Evolutionary conservation across 35 echinoderm and acorn worm genomes (phyloP).

Genomic region (Heliocidaris erythrogramma): DNA sequence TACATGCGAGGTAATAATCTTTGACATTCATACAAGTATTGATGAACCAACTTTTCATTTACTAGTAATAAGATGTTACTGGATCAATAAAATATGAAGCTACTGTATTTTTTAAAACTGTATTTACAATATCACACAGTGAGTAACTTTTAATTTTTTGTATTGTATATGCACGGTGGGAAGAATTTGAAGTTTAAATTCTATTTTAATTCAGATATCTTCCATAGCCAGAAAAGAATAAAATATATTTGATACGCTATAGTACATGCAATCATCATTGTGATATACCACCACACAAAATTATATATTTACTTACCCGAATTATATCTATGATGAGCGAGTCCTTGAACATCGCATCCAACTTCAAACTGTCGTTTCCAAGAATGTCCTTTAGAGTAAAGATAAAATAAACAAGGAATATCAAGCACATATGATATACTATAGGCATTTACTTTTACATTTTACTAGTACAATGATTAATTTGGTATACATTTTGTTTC

Average conservation of each 20-base stretch:
- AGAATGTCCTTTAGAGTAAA: conserved; percentile 66
- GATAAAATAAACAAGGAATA: neutral
- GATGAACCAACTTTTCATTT: neutral
- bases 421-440: too few relatives aligned
- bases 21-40: neutral
- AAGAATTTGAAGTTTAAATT: neutral
- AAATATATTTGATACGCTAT: neutral
- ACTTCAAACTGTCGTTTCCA: conserved; percentile 77
- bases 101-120: too few relatives aligned
- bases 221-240: neutral
- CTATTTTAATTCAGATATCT: neutral
- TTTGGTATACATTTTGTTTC: too few relatives aligned
- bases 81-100: too few relatives aligned
- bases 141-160: too few relatives aligned
- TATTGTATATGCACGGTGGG: too few relatives aligned
- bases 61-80: too few relatives aligned
- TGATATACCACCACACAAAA: neutral
- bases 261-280: neutral
- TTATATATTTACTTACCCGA: conserved; percentile 43
- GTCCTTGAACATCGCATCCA: conserved; percentile 69
- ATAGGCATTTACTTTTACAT: too few relatives aligned
- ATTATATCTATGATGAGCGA: conserved; percentile 75
- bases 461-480: too few relatives aligned
- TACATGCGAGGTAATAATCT: neutral
- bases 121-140: too few relatives aligned